Evolutionary conservation across 1,140 invertebrate genomes (phyloP).

Genomic region (Penaeus indicus): DNA sequence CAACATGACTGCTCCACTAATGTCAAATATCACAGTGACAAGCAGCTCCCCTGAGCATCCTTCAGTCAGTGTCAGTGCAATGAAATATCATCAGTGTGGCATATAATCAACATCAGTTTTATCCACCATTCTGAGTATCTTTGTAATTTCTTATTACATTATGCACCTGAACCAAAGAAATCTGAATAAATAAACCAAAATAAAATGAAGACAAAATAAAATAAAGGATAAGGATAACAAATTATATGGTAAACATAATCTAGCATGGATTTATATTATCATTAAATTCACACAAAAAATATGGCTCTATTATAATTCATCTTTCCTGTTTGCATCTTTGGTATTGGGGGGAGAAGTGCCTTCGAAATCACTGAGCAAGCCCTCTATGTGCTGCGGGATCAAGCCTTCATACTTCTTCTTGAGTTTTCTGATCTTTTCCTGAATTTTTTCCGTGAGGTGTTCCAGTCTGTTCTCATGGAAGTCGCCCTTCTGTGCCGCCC

Average conservation of each 20-base stretch:
- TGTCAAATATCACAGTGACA: constrained; percentile 62
- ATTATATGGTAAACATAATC: constrained; percentile 39
- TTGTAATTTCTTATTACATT: constrained; percentile 23
- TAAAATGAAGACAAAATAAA: constrained; percentile 11
- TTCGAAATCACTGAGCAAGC: constrained; percentile 9
- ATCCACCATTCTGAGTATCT: constrained; percentile 33
- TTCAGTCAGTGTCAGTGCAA: constrained; percentile 31
- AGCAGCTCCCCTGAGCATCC: constrained; percentile 61
- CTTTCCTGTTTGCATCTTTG: constrained; percentile 56
- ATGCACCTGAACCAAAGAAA: constrained; percentile 47
- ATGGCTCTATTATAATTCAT: constrained; percentile 62
- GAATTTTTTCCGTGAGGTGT: constrained; percentile 40
- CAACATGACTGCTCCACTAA: constrained; percentile 56
- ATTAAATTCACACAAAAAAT: constrained; percentile 29
- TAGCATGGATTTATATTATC: too few species aligned
- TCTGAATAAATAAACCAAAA: constrained; percentile 5
- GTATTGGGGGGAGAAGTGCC: constrained; percentile 34
- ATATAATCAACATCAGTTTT: not conserved
- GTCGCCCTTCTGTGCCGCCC: constrained; percentile 41
- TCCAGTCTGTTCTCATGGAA: constrained; percentile 51
- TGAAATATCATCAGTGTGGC: constrained; percentile 24
- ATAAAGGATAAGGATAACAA: constrained; percentile 31
- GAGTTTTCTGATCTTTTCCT: constrained; percentile 50
- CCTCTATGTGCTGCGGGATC: constrained; percentile 8
- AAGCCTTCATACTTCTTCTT: constrained; percentile 40